phyloP scores from a whole-genome alignment of 2,888 invertebrate genomes.

The Campoplex nolae region DNA sequence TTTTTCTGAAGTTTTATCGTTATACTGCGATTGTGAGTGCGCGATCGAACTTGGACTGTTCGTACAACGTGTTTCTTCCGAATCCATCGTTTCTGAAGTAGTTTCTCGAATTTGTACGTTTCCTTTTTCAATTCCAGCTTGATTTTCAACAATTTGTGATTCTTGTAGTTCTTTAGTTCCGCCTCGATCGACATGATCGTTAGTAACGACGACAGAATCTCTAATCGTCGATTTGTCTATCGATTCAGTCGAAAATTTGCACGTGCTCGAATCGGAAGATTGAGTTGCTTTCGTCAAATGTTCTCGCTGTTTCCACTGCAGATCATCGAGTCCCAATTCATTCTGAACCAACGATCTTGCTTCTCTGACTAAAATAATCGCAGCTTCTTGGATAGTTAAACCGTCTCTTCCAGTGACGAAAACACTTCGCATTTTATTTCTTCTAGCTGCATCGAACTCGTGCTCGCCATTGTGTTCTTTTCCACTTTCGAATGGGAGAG shows the following conservation, averaged over 20 bases:
- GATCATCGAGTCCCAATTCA: constrained; percentile 90
- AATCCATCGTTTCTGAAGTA: not conserved
- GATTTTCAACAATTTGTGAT: not conserved
- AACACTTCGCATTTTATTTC: constrained; percentile 89
- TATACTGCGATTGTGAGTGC: not conserved
- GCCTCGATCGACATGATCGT: not conserved
- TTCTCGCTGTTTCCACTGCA: constrained; percentile 87
- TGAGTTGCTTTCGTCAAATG: constrained; percentile 22
- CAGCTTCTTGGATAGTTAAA: constrained; percentile 93
- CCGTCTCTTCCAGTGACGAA: constrained; percentile 93
- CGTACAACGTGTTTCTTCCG: not conserved
- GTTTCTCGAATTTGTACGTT: not conserved
- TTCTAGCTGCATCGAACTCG: constrained; percentile 87
- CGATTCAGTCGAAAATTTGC: not conserved
- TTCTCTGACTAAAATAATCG: constrained; percentile 91
- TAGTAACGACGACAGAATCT: not conserved
- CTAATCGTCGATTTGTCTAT: not conserved
- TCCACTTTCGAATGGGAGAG: constrained; percentile 93
- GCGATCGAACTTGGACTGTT: not conserved
- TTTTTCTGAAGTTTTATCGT: not conserved
- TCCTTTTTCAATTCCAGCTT: not conserved
- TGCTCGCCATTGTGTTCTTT: constrained; percentile 91
- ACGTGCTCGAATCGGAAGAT: constrained; percentile 6
- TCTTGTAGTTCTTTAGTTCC: not conserved
- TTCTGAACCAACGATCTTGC: constrained; percentile 89